Conservation (phyloP, 2,797 vertebrate species). For the Pangasius mekongensis region DNA sequence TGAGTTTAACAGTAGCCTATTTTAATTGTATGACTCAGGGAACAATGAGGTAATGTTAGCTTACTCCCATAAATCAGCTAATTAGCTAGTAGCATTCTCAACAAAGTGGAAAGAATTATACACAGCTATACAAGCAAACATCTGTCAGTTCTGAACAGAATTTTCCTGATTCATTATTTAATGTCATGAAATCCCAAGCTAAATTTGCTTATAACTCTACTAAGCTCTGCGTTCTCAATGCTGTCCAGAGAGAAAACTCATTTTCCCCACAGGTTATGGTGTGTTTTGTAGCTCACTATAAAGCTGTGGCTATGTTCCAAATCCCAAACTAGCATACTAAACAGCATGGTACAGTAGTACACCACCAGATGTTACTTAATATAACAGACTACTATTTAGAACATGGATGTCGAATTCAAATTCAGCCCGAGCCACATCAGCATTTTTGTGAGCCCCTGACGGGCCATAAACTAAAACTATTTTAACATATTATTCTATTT, state of each 20-base stretch:
- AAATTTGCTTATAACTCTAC: not conserved
- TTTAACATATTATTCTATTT: not conserved
- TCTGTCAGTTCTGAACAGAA: not conserved
- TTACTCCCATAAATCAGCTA: not conserved
- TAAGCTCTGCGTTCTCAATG: not conserved
- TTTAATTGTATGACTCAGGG: not conserved
- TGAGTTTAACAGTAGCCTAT: not conserved
- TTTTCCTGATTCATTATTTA: not conserved
- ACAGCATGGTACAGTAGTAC: not conserved
- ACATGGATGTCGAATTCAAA: not conserved
- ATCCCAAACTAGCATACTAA: not conserved
- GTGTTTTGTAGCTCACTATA: not conserved
- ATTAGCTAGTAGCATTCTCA: not conserved
- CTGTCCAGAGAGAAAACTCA: not conserved
- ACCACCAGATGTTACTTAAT: constrained; percentile 12
- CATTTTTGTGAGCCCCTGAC: not conserved
- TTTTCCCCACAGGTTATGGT: not conserved
- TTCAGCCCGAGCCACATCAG: not conserved
- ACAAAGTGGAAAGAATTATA: not conserved
- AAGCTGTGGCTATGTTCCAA: constrained; percentile 8
- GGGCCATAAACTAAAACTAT: not conserved
- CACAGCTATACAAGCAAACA: not conserved
- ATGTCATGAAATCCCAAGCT: not conserved
- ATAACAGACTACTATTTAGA: not conserved
- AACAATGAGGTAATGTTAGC: constrained; percentile 12